Evolutionary conservation across 2,888 invertebrate genomes (phyloP).

Genomic region (Drosophila limbata): DNA sequence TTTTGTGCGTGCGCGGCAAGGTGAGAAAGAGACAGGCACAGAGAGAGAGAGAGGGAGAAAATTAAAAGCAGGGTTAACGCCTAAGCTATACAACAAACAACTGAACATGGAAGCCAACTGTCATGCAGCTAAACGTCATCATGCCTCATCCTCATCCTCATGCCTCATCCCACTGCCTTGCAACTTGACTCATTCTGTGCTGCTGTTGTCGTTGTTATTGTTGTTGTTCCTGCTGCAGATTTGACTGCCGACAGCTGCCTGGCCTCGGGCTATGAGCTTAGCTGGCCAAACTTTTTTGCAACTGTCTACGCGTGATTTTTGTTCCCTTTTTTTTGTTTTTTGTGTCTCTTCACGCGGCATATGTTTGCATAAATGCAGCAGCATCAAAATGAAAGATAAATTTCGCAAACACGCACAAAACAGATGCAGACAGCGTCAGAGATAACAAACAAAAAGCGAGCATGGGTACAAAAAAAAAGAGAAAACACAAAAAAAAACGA

Average conservation of each 20-base stretch:
- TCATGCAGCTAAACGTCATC: conserved; percentile 52
- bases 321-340: conserved; percentile 4
- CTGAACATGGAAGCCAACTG: conserved; percentile 27
- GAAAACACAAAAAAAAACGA: neutral
- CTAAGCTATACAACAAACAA: conserved; percentile 31
- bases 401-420: conserved; percentile 66
- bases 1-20: conserved; percentile 11
- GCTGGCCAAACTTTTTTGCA: conserved; percentile 44
- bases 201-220: neutral
- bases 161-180: neutral
- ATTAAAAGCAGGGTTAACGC: conserved; percentile 1
- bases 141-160: conserved; percentile 23
- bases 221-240: conserved; percentile 35
- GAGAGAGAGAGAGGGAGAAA: neutral
- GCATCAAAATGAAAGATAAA: conserved; percentile 76
- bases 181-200: conserved; percentile 18
- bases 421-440: conserved; percentile 27
- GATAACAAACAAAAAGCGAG: conserved; percentile 10
- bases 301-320: conserved; percentile 42
- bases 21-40: neutral
- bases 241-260: conserved; percentile 76
- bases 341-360: conserved; percentile 62
- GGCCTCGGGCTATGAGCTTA: conserved; percentile 29
- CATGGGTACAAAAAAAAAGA: conserved; percentile 1
- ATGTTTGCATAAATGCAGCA: conserved; percentile 75